Conservation (phyloP, 1,140 invertebrate species). For the Heliothis virescens region DNA sequence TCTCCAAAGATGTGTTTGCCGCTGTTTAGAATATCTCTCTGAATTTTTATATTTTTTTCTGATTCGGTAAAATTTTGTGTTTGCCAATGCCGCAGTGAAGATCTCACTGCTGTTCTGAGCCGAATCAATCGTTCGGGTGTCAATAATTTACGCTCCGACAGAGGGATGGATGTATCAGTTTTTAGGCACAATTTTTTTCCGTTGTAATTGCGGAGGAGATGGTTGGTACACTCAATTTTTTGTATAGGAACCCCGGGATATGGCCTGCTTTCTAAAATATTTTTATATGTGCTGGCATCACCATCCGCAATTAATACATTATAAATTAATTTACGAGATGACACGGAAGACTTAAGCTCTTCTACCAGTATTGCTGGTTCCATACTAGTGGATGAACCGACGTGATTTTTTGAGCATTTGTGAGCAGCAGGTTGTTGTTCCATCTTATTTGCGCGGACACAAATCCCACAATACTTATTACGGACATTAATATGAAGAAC, state of each 20-base stretch:
- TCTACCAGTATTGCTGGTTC: too few species aligned
- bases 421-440: too few species aligned
- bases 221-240: constrained; percentile 19
- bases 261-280: neutral
- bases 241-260: neutral
- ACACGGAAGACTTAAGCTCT: too few species aligned
- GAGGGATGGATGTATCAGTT: neutral
- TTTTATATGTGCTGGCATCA: constrained; percentile 12
- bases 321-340: too few species aligned
- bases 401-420: too few species aligned
- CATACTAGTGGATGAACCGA: too few species aligned
- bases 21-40: neutral
- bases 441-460: too few species aligned
- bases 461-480: too few species aligned
- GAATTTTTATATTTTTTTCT: neutral
- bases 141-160: neutral
- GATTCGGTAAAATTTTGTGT: neutral
- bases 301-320: too few species aligned
- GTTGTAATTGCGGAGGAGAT: neutral
- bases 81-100: neutral
- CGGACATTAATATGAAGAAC: too few species aligned
- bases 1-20: constrained; percentile 2
- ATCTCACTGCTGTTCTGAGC: neutral
- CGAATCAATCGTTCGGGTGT: neutral
- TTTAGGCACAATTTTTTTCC: neutral